These are phyloP conservation scores for Scrobipalpa costella DNA, from an alignment of 2,888 invertebrate species.

Conservation along the genomic window DNA sequence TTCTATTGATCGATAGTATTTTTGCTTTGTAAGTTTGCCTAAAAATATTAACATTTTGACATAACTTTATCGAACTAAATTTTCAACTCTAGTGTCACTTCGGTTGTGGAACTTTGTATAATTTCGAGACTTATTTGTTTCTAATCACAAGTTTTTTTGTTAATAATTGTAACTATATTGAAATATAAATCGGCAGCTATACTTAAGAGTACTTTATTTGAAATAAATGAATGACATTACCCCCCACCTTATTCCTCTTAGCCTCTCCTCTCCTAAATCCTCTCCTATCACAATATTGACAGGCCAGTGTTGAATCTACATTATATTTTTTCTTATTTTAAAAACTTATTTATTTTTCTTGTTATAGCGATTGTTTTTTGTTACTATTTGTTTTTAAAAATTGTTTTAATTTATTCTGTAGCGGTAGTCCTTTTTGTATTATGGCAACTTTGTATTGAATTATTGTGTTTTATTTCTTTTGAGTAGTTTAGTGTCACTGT, in stretches of 20 bases:
- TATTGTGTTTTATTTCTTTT: slow-evolving; percentile 61
- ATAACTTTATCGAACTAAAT: slow-evolving; percentile 38
- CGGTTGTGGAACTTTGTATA: slow-evolving; percentile 62
- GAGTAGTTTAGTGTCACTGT: slow-evolving; percentile 73
- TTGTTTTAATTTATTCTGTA: slow-evolving; percentile 78
- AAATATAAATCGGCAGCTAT: slow-evolving; percentile 72
- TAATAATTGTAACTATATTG: slow-evolving; percentile 59
- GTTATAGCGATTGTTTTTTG: slow-evolving; percentile 74
- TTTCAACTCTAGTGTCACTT: slow-evolving; percentile 44
- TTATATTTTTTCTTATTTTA: slow-evolving; percentile 61
- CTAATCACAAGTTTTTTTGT: slow-evolving; percentile 55
- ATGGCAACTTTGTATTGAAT: slow-evolving; percentile 60
- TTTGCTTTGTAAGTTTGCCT: slow-evolving; percentile 75
- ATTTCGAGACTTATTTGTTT: slow-evolving; percentile 57
- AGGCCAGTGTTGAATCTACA: slow-evolving; percentile 79
- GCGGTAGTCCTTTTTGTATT: slow-evolving; percentile 63
- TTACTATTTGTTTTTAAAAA: slow-evolving; percentile 72
- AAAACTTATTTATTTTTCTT: slow-evolving; percentile 76
- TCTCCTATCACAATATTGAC: slow-evolving; percentile 75
- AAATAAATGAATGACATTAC: slow-evolving; percentile 76
- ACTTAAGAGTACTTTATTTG: slow-evolving; percentile 75
- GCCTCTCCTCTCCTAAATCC: slow-evolving; percentile 44
- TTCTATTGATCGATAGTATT: slow-evolving; percentile 43
- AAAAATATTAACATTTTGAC: slow-evolving; percentile 55
- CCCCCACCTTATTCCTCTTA: slow-evolving; percentile 37